A percentile compares a stretch with the other conserved stretches of the same genome.
These are phyloP conservation scores for Coregonus suidteri DNA, from an alignment of 2,797 vertebrate species.

Conservation along the genomic window DNA sequence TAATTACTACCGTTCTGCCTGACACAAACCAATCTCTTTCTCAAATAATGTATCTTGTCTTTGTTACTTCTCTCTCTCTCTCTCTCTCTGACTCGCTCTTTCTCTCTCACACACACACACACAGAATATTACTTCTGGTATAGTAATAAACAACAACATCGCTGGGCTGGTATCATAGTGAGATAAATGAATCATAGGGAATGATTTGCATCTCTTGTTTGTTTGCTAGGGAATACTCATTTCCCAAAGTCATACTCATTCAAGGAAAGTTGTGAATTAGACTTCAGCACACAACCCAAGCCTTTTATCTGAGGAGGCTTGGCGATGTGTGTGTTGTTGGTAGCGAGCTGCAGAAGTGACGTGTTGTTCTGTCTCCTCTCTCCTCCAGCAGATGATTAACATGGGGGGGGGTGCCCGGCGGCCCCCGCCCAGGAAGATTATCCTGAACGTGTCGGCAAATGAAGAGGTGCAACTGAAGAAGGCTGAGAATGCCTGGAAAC, in stretches of 20 bases:
- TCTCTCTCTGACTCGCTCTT: background rate
- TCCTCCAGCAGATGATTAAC: slow-evolving; percentile 73
- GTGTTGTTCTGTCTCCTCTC: background rate
- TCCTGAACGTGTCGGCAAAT: slow-evolving; percentile 88
- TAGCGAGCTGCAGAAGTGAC: background rate
- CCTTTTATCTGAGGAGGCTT: background rate
- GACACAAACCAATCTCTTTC: background rate
- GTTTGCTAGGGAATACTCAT: background rate
- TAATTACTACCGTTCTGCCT: background rate
- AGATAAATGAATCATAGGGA: background rate
- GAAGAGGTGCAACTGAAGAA: slow-evolving; percentile 92
- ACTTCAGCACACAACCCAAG: background rate
- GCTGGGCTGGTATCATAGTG: background rate
- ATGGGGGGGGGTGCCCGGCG: slow-evolving; percentile 65
- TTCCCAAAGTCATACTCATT: background rate
- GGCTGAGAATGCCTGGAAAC: slow-evolving; percentile 95
- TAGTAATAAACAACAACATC: background rate
- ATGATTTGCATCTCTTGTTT: background rate
- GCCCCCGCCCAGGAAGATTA: slow-evolving; percentile 90
- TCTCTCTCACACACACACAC: too few relatives aligned
- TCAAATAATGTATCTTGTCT: background rate
- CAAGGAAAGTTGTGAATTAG: background rate
- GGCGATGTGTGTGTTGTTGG: background rate
- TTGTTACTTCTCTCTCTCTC: background rate
- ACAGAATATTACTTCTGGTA: background rate